Evolutionary conservation across 2,888 invertebrate species (phyloP).

Genomic region (Rotaria socialis): DNA sequence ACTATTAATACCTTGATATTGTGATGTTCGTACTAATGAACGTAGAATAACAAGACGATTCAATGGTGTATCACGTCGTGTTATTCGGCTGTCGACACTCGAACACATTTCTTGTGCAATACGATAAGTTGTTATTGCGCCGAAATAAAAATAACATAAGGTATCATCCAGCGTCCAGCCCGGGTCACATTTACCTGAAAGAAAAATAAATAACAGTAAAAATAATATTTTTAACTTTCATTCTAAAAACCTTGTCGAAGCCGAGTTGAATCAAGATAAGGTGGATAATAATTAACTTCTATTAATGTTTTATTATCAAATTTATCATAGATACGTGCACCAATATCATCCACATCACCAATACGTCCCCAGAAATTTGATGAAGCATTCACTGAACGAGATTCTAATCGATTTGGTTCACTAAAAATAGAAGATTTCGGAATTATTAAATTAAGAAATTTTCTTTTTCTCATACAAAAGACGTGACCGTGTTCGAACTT

Average conservation of each 20-base stretch:
- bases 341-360: conserved; percentile 73
- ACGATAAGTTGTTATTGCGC: conserved; percentile 39
- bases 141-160: conserved; percentile 44
- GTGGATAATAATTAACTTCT: conserved; percentile 64
- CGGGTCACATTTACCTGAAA: conserved; percentile 40
- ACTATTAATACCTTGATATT: conserved; percentile 40
- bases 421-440: background rate
- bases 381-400: conserved; percentile 68
- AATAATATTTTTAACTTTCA: background rate
- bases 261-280: conserved; percentile 36
- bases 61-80: conserved; percentile 35
- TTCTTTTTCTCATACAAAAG: background rate
- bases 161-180: conserved; percentile 44
- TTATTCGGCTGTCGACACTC: conserved; percentile 38
- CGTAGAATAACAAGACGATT: conserved; percentile 38
- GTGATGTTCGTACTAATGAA: conserved; percentile 35
- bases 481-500: background rate
- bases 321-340: conserved; percentile 80
- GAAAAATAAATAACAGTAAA: background rate
- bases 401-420: background rate
- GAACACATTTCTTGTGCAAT: conserved; percentile 40
- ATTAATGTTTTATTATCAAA: conserved; percentile 72
- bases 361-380: conserved; percentile 94
- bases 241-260: conserved; percentile 35
- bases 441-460: too few species aligned